Base-by-base conservation (phyloP, 1,140 invertebrate genomes). In the Choristoneura fumiferana region DNA sequence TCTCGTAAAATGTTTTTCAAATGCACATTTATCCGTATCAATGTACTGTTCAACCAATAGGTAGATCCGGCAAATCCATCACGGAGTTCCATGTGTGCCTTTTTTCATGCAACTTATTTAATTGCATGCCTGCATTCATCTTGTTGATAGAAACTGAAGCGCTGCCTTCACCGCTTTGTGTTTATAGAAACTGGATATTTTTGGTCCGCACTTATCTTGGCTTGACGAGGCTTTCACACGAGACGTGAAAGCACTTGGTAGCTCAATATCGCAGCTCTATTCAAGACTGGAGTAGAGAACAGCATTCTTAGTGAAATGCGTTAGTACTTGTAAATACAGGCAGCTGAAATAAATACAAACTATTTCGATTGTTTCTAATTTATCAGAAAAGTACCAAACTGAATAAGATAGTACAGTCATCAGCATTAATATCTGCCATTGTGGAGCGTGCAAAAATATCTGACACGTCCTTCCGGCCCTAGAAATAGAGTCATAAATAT, bases 181-280 rank as follows among this genome's bases (percentile, higher is more conserved):
- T 9, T 14, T 35, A 29, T 54, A 10, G 34, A 35, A 35, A 54
- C n/a, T 35, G n/a, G 22, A 53, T 53, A 53, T 54, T 54, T 35
- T 54, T 54, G 14, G 29, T 54, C 17, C 29, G 13, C 52, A 29
- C 54, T 53, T 63, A 55, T 35, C 59, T 54, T 18, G 58, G 54
- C 62, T 53, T 67, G 64, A 67, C 58, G 68, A 69, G 65, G 63
- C 62, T 69, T 73, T 64, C 59, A 63, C 52, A 63, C 60, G 54
- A 38, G 60, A 64, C 54, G 62, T 55, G 39, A 66, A 57, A 77
- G 67, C 69, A 77, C 72, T 77, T 77, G 71, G 57, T 64, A 58
- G 69, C 65, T 71, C 72, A 57, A 77, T 77, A 69, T 57, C 40
- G 61, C 49, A 57, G 22, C 59, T 49, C 60, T 62, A 63, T 67